Evolutionary conservation across 2,888 invertebrate species (phyloP).

Genomic region (Chloromyia formosa): DNA sequence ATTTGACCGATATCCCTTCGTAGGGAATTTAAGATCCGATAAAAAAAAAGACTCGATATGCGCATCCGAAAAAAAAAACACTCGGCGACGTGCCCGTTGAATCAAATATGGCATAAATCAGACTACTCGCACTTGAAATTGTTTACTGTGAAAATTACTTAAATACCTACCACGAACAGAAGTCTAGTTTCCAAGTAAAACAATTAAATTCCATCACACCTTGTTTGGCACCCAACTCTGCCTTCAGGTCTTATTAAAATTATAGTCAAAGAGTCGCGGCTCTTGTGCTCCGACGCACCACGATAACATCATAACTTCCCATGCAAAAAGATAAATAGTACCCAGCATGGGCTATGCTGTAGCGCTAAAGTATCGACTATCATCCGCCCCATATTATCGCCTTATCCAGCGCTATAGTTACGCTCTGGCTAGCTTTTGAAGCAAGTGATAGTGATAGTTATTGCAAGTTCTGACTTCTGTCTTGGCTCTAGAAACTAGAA

Average conservation of each 20-base stretch:
- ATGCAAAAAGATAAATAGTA: conserved; percentile 22
- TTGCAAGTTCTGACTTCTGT: neutral
- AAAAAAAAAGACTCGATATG: too few relatives aligned
- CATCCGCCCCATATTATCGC: conserved; percentile 45
- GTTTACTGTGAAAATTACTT: conserved; percentile 13
- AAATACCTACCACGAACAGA: neutral
- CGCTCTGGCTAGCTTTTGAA: conserved; percentile 3
- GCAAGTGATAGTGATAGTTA: neutral
- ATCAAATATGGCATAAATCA: too few relatives aligned
- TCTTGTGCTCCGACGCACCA: neutral
- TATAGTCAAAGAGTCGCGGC: conserved; percentile 9
- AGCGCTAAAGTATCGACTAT: conserved; percentile 8
- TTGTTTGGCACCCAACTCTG: conserved; percentile 35
- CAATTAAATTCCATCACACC: conserved; percentile 40
- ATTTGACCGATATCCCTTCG: too few relatives aligned
- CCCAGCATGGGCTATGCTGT: neutral
- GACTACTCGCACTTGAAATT: neutral
- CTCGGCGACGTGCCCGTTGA: too few relatives aligned
- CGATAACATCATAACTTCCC: conserved; percentile 39
- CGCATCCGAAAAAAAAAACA: too few relatives aligned
- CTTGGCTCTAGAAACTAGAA: neutral
- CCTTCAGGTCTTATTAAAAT: conserved; percentile 37
- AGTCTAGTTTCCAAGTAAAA: conserved; percentile 31
- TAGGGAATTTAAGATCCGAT: too few relatives aligned
- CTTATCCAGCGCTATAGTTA: conserved; percentile 18